A percentile compares a stretch with the other conserved stretches of the same genome.
These are phyloP conservation scores for Stramonita haemastoma DNA, from an alignment of 2,888 invertebrate genomes.

Conservation along the genomic window DNA sequence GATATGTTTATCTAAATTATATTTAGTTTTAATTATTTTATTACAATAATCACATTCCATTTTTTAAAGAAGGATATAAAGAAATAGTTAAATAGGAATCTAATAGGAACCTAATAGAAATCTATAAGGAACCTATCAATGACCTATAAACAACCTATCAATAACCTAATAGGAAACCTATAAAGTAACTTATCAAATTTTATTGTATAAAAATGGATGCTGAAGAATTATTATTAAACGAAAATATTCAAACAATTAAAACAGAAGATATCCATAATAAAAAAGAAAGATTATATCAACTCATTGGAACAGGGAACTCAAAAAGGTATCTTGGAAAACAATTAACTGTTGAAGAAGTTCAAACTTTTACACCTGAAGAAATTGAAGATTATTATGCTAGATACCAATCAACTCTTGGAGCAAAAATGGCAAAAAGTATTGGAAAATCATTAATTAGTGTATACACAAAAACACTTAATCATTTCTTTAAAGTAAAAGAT, in stretches of 20 bases:
- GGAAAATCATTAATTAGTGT: background rate
- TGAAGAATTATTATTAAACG: background rate
- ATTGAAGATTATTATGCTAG: constrained; percentile 17
- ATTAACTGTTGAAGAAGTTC: constrained; percentile 17
- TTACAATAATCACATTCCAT: no score
- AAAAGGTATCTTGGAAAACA: constrained; percentile 5
- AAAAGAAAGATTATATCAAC: constrained; percentile 17
- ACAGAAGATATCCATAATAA: constrained; percentile 17
- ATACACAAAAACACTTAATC: constrained; percentile 11
- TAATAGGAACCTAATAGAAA: background rate
- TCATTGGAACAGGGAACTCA: constrained; percentile 1
- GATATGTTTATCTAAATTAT: no score
- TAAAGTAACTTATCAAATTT: background rate
- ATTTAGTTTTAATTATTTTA: no score
- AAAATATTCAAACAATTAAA: constrained; percentile 12
- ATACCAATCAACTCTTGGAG: constrained; percentile 12
- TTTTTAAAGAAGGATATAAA: background rate
- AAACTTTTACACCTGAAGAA: constrained; percentile 5
- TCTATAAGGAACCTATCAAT: background rate
- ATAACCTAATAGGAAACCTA: background rate
- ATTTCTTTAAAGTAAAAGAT: constrained; percentile 9
- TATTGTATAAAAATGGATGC: background rate
- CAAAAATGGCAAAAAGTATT: background rate
- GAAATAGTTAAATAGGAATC: background rate
- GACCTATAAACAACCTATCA: background rate